Conservation (phyloP, 1,140 invertebrate genomes). For the Philopotamus ludificatus region DNA sequence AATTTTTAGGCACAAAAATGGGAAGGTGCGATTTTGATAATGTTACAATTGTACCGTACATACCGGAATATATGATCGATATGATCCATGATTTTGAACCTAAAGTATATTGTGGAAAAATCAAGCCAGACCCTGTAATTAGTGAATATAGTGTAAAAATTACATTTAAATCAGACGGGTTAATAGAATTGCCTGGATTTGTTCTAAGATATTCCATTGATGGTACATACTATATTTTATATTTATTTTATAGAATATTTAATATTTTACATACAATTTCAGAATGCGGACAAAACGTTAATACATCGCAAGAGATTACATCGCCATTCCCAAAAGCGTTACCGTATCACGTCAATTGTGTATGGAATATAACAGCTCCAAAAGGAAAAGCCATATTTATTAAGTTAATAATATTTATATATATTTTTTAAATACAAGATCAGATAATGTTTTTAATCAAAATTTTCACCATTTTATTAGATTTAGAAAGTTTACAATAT, state of each 20-base stretch:
- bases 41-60: slow-evolving; percentile 52
- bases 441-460: too few relatives aligned
- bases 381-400: slow-evolving; percentile 58
- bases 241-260: not conserved
- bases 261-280: not conserved
- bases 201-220: slow-evolving; percentile 48
- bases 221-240: slow-evolving; percentile 26
- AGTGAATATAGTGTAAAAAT: slow-evolving; percentile 44
- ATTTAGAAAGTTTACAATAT: slow-evolving; percentile 48
- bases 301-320: slow-evolving; percentile 42
- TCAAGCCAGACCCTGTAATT: slow-evolving; percentile 44
- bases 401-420: slow-evolving; percentile 49
- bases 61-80: too few relatives aligned
- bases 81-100: not conserved
- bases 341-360: slow-evolving; percentile 60
- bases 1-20: slow-evolving; percentile 21
- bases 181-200: slow-evolving; percentile 48
- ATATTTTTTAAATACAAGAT: too few relatives aligned
- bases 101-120: slow-evolving; percentile 47
- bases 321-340: slow-evolving; percentile 36
- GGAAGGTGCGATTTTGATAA: slow-evolving; percentile 55
- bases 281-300: slow-evolving; percentile 51
- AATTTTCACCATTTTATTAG: too few relatives aligned
- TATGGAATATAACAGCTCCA: slow-evolving; percentile 73
- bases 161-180: slow-evolving; percentile 48